phyloP scores from a whole-genome alignment of 2,888 invertebrate species.

The Rapana venosa region DNA sequence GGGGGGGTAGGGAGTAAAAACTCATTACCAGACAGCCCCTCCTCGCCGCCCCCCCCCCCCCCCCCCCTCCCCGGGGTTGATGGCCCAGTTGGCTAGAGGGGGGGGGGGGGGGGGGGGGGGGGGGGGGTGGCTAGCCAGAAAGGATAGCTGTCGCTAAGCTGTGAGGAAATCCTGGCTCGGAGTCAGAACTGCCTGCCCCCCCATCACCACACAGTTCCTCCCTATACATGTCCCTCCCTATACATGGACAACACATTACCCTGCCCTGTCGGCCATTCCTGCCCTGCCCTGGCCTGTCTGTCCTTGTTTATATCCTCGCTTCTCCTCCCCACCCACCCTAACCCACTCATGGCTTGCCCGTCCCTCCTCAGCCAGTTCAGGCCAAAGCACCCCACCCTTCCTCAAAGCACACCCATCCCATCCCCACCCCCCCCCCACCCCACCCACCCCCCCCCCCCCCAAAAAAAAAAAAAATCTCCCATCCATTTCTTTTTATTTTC shows the following conservation, averaged over 20 bases:
- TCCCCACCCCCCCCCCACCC: not conserved
- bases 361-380: too few species aligned
- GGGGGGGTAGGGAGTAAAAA: too few species aligned
- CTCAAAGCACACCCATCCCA: too few species aligned
- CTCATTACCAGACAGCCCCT: too few species aligned
- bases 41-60: too few species aligned
- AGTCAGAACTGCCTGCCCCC: too few species aligned
- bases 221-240: not conserved
- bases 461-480: not conserved
- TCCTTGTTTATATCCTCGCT: not conserved
- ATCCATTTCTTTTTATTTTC: not conserved
- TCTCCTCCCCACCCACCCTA: not conserved
- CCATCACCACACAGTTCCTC: too few species aligned
- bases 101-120: too few species aligned
- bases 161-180: constrained; percentile 1
- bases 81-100: too few species aligned
- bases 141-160: constrained; percentile 15
- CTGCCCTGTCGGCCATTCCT: not conserved
- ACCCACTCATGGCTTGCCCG: not conserved
- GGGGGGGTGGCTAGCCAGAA: not conserved
- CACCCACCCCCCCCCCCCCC: not conserved
- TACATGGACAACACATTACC: not conserved
- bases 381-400: too few species aligned
- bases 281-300: not conserved
- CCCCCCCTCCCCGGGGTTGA: too few species aligned